Conservation (phyloP, 2,113 vertebrate genomes). For the Tylochromis polylepis region DNA sequence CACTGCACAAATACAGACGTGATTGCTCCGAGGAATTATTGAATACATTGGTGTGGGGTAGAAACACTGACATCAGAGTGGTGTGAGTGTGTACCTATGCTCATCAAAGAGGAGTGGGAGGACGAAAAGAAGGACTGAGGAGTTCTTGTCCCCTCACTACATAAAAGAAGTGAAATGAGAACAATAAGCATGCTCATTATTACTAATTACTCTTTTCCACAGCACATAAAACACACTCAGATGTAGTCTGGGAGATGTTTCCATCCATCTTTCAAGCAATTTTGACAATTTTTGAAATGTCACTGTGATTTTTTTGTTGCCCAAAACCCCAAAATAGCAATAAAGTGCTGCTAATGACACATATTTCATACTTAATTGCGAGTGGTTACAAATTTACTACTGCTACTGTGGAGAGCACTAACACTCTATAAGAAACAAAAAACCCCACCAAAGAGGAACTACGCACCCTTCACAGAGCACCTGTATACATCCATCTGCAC, state of each 20-base stretch:
- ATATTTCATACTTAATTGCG: not conserved
- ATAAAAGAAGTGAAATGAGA: not conserved
- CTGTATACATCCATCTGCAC: not conserved
- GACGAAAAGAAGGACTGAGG: not conserved
- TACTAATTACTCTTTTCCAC: not conserved
- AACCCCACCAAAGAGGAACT: fast-evolving
- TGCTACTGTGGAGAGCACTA: not conserved
- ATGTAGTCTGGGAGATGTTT: not conserved
- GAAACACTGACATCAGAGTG: not conserved
- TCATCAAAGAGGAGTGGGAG: not conserved
- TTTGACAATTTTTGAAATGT: not conserved
- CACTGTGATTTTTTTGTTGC: not conserved
- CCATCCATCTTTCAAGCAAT: not conserved
- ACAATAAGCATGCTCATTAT: not conserved
- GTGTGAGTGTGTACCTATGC: not conserved
- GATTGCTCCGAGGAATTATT: slow-evolving; percentile 24
- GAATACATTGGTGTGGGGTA: not conserved
- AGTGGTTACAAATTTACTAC: not conserved
- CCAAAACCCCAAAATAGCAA: not conserved
- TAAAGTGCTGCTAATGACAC: not conserved
- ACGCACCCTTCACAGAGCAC: not conserved
- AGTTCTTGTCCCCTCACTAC: not conserved
- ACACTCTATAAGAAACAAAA: not conserved
- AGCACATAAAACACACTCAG: not conserved
- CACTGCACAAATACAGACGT: slow-evolving; percentile 21